phyloP scores from a whole-genome alignment of 2,888 invertebrate genomes.

The Thysanoteuthis rhombus region DNA sequence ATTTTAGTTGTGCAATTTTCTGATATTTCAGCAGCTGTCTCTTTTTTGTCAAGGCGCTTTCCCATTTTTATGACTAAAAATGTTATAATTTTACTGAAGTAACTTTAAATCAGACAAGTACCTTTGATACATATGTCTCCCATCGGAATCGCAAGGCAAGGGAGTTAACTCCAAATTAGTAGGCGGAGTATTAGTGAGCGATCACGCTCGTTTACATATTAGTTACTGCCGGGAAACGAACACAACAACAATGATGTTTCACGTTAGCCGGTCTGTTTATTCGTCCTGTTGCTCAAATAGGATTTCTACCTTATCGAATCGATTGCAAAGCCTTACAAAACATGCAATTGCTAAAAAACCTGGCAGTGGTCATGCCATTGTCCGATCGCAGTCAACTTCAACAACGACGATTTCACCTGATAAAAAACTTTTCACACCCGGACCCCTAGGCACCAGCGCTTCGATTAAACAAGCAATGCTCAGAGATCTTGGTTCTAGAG shows the following conservation, averaged over 20 bases:
- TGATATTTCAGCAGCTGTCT: too few relatives aligned
- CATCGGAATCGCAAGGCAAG: background rate
- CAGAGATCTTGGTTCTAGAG: constrained; percentile 68
- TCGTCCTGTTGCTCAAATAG: background rate
- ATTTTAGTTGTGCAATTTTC: too few relatives aligned
- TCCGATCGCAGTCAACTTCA: background rate
- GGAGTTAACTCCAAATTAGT: background rate
- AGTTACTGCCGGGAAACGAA: background rate
- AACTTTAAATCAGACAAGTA: too few relatives aligned
- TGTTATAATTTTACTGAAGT: too few relatives aligned
- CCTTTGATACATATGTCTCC: too few relatives aligned
- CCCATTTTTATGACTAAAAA: too few relatives aligned
- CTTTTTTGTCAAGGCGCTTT: too few relatives aligned
- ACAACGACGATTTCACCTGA: constrained; percentile 37
- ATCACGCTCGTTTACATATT: background rate
- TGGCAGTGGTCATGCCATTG: background rate
- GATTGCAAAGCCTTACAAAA: background rate
- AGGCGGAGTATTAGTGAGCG: background rate
- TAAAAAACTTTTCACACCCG: constrained; percentile 70
- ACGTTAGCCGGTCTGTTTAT: background rate
- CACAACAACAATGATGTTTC: constrained; percentile 1
- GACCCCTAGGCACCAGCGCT: constrained; percentile 67
- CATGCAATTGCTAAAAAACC: background rate
- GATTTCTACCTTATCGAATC: background rate
- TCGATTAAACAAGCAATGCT: constrained; percentile 68